Base-by-base conservation (phyloP, 1,140 invertebrate species). In the Pomacea maculata region DNA sequence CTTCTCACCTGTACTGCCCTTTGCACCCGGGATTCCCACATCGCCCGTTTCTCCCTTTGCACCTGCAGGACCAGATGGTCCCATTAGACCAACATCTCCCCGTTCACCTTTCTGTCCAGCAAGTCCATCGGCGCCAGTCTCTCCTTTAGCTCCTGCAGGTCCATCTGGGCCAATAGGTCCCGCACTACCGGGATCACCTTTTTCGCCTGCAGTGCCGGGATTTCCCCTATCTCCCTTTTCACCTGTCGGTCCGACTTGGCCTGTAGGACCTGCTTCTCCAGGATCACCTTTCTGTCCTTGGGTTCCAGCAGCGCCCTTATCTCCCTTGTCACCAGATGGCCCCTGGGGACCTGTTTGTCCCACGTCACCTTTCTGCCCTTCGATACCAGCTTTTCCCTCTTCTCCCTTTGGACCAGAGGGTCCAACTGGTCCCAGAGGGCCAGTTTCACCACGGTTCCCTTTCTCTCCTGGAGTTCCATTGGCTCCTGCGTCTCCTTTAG, bases 61-160 rank as follows among this genome's bases (percentile, higher is more conserved):
- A 77, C 75, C 78, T 73, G 17, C 7, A 8, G 55, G 94, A 17
- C 82, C 82, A 17, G 19, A 15, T 19, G 57, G 94, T 73, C 95
- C 95, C 34, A 93, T 89, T 19, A 94, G 93, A 12, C 95, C 95
- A 21, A 93, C 89, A 85, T 95, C 94, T 65, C 95, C 95, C 52
- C 91, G 91, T 19, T 93, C 92, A 76, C 95, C 95, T 83, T 87
- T 75, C 67, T 72, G 80, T 72, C 83, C 85, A 29, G 71, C 52
- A 55, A 73, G 73, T 21, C 83, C 82, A 19, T 72, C 55, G 45
- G 34, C 25, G 9, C 63, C 55, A 15, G 78, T 75, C 17, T 65
- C 75, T 34, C 80, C 81, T 21, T 74, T 75, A 54, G 81, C 81
- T n/a, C 80, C 77, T 61, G 57, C 57, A 29, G 17, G 7, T 75